Conservation (phyloP, 2,113 vertebrate genomes). For the Perca schrenkii region DNA sequence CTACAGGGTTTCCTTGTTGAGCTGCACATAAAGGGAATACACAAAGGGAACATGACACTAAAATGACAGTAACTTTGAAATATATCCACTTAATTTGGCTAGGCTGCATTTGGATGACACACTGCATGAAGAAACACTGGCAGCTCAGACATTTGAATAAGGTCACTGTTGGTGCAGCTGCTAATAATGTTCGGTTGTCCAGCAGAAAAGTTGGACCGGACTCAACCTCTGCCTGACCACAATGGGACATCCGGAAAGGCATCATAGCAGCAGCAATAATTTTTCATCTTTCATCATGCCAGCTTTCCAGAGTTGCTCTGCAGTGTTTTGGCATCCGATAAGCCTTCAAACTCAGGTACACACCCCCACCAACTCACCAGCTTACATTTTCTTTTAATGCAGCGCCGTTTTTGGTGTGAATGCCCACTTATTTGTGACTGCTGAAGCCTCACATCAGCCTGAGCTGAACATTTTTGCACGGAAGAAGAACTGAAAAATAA, state of each 20-base stretch:
- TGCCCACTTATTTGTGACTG: neutral
- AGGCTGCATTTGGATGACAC: neutral
- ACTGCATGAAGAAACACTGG: neutral
- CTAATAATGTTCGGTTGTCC: neutral
- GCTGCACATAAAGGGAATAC: neutral
- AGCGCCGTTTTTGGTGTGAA: neutral
- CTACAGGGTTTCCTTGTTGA: neutral
- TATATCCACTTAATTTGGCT: neutral
- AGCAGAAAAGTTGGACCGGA: neutral
- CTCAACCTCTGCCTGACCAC: neutral
- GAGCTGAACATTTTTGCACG: neutral
- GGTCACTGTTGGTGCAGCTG: slow-evolving; percentile 1
- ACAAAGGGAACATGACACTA: neutral
- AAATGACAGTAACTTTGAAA: neutral
- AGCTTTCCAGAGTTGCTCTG: neutral
- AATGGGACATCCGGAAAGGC: neutral
- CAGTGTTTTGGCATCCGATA: neutral
- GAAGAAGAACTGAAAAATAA: neutral
- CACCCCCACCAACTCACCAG: neutral
- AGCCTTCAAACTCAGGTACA: neutral
- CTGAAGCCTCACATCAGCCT: neutral
- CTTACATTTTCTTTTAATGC: neutral
- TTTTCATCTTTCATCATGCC: too few species aligned
- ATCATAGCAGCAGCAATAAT: neutral
- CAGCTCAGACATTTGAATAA: neutral